phyloP scores from a whole-genome alignment of 2,113 vertebrate species.

The Elgaria multicarinata region DNA sequence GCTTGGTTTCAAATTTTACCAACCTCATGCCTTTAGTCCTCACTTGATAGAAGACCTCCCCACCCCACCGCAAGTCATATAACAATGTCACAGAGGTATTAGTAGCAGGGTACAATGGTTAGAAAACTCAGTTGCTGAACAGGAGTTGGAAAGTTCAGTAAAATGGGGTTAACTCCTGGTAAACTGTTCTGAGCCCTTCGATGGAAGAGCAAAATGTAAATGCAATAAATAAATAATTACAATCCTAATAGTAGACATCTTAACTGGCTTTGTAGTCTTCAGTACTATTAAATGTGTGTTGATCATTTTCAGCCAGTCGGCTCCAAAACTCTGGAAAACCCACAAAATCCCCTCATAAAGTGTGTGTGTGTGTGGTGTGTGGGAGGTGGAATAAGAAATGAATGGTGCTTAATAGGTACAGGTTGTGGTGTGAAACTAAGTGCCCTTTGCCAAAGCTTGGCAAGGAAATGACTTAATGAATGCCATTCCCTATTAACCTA shows the following conservation, averaged over 20 bases:
- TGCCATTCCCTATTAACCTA: slow-evolving; percentile 81
- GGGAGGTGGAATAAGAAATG: slow-evolving; percentile 24
- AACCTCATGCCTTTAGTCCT: background rate
- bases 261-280: slow-evolving; percentile 4
- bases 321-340: slow-evolving; percentile 26
- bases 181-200: background rate
- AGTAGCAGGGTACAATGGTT: background rate
- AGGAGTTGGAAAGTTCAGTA: background rate
- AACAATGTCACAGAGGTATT: too few relatives aligned
- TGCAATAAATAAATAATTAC: background rate
- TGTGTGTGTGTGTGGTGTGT: background rate
- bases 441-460: slow-evolving; percentile 63
- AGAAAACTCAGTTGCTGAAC: background rate
- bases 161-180: background rate
- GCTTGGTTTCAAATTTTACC: background rate
- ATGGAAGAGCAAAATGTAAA: slow-evolving; percentile 17
- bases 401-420: slow-evolving; percentile 41
- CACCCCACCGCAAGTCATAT: too few relatives aligned
- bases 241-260: slow-evolving; percentile 46
- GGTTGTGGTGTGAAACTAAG: slow-evolving; percentile 40
- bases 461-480: slow-evolving; percentile 72
- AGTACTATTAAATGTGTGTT: slow-evolving; percentile 7
- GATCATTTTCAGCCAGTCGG: slow-evolving; percentile 40
- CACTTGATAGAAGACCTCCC: too few relatives aligned
- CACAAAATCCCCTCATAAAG: background rate